Conservation (phyloP, 2,797 vertebrate genomes). For the Myotis findleyi region DNA sequence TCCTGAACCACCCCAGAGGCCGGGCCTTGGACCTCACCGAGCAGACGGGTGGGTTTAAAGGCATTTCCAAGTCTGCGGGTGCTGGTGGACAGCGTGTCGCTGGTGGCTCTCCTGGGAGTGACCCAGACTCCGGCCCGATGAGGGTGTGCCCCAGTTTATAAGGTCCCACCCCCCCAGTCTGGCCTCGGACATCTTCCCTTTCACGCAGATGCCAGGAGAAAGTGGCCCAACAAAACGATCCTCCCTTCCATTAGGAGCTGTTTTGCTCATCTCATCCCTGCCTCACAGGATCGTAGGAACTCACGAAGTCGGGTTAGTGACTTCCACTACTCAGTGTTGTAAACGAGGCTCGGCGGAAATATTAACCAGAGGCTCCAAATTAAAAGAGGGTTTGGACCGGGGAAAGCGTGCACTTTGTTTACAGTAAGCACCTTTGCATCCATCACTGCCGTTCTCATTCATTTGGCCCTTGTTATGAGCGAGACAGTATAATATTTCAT, state of each 20-base stretch:
- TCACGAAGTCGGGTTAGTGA: background rate
- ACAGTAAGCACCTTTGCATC: background rate
- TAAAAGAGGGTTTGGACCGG: rapidly evolving
- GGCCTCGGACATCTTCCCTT: too few relatives aligned
- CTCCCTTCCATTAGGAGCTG: too few relatives aligned
- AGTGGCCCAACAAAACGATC: rapidly evolving
- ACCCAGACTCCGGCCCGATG: rapidly evolving
- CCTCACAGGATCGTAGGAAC: background rate
- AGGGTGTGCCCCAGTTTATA: rapidly evolving
- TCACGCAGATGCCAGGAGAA: background rate
- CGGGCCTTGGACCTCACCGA: background rate
- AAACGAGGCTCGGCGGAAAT: rapidly evolving
- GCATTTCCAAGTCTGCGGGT: rapidly evolving
- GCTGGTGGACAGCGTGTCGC: rapidly evolving
- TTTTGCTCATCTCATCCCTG: rapidly evolving
- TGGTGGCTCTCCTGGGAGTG: background rate
- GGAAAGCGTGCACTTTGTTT: background rate
- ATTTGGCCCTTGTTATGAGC: background rate
- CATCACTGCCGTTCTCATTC: background rate
- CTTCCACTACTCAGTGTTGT: background rate
- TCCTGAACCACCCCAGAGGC: background rate
- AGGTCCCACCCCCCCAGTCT: too few relatives aligned
- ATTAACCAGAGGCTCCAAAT: background rate
- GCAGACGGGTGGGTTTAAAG: rapidly evolving
- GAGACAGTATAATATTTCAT: background rate